Percentiles rank a stretch among this genome's conserved stretches.
Conservation (phyloP, 2,888 invertebrate species). For the Invenusta paracnida region DNA sequence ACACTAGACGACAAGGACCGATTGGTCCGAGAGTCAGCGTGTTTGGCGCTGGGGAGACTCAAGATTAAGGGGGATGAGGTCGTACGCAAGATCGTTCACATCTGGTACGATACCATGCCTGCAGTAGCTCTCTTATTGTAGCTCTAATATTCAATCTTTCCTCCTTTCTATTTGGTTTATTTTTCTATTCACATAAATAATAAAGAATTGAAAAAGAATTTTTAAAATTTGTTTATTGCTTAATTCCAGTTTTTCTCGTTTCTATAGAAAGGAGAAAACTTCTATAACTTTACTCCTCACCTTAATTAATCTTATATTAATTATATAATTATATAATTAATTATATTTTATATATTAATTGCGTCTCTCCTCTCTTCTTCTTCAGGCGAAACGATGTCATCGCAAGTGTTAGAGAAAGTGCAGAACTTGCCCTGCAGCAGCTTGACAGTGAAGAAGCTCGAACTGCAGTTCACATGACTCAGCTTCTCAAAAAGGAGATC, state of each 20-base stretch:
- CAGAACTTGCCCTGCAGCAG: constrained; percentile 51
- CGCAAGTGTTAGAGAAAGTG: constrained; percentile 52
- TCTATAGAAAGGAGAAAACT: too few species aligned
- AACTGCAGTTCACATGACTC: constrained; percentile 54
- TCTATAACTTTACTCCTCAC: too few species aligned
- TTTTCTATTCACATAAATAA: too few species aligned
- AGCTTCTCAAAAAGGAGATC: constrained; percentile 52
- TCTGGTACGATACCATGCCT: constrained; percentile 52
- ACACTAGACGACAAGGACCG: constrained; percentile 51
- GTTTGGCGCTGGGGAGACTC: constrained; percentile 52
- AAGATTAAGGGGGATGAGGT: constrained; percentile 48
- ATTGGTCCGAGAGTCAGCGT: constrained; percentile 52
- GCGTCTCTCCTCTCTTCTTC: constrained; percentile 37
- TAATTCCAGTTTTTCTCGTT: too few species aligned
- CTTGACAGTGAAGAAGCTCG: constrained; percentile 55
- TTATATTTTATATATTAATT: too few species aligned
- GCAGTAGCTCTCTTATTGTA: too few species aligned
- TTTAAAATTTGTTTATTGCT: too few species aligned
- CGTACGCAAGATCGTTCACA: constrained; percentile 50
- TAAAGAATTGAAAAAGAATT: too few species aligned
- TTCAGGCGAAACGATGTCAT: constrained; percentile 55
- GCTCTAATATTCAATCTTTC: too few species aligned
- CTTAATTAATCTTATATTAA: too few species aligned
- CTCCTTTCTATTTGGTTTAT: too few species aligned
- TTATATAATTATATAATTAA: too few species aligned